Percentiles rank a stretch among this genome's conserved stretches.
Conservation (phyloP, 2,888 invertebrate genomes). For the Thera britannica region DNA sequence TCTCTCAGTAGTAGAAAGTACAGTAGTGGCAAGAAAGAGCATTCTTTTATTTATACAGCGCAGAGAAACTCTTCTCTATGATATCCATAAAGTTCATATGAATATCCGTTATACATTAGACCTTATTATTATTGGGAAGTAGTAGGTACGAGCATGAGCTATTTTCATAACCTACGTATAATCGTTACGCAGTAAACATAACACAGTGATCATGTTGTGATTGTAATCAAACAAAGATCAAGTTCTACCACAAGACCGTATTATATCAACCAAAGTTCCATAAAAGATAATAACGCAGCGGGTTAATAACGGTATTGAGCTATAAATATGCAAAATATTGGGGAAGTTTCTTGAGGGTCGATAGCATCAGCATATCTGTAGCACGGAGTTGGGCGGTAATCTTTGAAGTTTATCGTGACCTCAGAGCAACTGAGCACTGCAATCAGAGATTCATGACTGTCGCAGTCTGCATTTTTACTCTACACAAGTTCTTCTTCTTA, state of each 20-base stretch:
- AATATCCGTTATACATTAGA: too few relatives aligned
- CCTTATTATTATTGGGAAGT: too few relatives aligned
- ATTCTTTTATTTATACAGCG: too few relatives aligned
- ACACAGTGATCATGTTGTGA: background rate
- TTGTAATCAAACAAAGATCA: constrained; percentile 5
- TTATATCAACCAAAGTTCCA: constrained; percentile 28
- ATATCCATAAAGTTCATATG: too few relatives aligned
- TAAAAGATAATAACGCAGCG: constrained; percentile 24
- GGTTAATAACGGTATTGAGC: constrained; percentile 32
- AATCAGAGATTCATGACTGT: constrained; percentile 28
- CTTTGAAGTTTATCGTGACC: constrained; percentile 39
- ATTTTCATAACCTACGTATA: background rate
- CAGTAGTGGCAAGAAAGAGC: too few relatives aligned
- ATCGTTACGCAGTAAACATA: background rate
- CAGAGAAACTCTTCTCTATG: too few relatives aligned
- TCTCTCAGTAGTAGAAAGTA: too few relatives aligned
- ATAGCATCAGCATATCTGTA: constrained; percentile 38
- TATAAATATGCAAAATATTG: constrained; percentile 38
- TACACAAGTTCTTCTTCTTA: too few relatives aligned
- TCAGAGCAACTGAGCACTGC: constrained; percentile 9
- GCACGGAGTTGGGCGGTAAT: constrained; percentile 41
- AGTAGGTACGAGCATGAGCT: too few relatives aligned
- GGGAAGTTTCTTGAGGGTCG: constrained; percentile 20
- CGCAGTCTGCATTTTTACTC: background rate
- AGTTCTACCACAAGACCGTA: constrained; percentile 17